Evolutionary conservation across 2,888 invertebrate species (phyloP), one percentile per base, ranked within the genome.

Genomic region (Hypselothyrea guttata): DNA sequence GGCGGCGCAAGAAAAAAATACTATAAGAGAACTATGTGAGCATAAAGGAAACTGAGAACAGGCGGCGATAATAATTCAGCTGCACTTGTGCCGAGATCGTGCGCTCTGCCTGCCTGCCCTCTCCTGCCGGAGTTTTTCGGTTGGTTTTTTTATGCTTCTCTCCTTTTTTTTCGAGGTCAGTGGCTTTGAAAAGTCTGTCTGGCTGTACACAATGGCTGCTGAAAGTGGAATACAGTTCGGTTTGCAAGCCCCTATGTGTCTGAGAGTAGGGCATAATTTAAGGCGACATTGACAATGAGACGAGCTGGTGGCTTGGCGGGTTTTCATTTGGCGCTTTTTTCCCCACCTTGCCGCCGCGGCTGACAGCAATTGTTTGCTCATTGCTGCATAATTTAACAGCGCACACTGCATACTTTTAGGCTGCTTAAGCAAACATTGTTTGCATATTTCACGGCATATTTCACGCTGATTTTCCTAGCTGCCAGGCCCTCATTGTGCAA

Each of bases 251-350:
- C 41, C 16, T 61, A 41, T 56, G 34, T 40, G 35, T 38, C 22
- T 51, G 58, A 53, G 38, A 30, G 45, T 83, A 56, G 59, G 74
- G 72, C 83, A 83, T 82, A 79, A 79, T 82, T 83, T 85, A 75
- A 77, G 66, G 59, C 84, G 84, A 79, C 84, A 84, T 86, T 84
- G 84, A 74, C 84, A 82, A 77, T 84, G 86, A 84, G 69, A 71
- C 70, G 53, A 37, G 27, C 41, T 27, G 42, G 46, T 12, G 27
- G 28, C n/a, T 11, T 16, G 44, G 33, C 38, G 28, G 8, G 45
- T 9, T 48, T 61, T 53, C 42, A 46, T 57, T 63, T 33, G 46
- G 34, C 12, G 46, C 18, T 38, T 42, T 9, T 41, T n/a, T 28
- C 4, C 8, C 13, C n/a, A 4, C 44, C 13, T 27, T 45, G 68